Conservation (phyloP, 2,888 invertebrate genomes). For the Actias luna region DNA sequence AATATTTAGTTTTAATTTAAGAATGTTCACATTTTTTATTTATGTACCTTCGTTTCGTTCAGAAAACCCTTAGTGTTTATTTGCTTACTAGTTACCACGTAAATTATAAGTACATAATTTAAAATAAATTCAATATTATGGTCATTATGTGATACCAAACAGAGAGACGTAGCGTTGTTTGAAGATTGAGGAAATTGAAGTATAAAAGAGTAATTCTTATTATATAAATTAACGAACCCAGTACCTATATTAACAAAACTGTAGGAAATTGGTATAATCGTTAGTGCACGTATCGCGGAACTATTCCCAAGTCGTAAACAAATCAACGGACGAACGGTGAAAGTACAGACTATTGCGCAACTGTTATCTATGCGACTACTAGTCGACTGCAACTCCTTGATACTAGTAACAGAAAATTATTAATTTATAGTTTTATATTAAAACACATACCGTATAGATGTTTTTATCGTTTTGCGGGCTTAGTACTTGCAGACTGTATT, state of each 20-base stretch:
- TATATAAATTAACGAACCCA: neutral
- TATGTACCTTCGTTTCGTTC: too few species aligned
- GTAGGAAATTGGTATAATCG: neutral
- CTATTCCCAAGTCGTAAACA: conserved; percentile 2
- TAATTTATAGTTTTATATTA: neutral
- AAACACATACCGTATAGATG: neutral
- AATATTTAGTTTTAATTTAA: too few species aligned
- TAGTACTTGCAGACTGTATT: neutral
- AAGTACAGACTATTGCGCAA: conserved; percentile 1
- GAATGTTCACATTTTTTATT: too few species aligned
- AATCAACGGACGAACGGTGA: conserved; percentile 1
- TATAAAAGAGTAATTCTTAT: neutral
- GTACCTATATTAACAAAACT: neutral
- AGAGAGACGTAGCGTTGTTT: too few species aligned
- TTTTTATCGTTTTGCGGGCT: neutral
- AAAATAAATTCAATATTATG: neutral
- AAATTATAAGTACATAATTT: neutral
- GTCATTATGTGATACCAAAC: neutral
- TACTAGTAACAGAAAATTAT: neutral
- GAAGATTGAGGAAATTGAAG: neutral
- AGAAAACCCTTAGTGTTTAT: too few species aligned
- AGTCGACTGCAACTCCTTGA: neutral
- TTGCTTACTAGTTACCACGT: too few species aligned
- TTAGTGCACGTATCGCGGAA: conserved; percentile 4
- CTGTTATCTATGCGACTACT: conserved; percentile 8